A percentile compares a stretch with the other conserved stretches of the same genome.
These are phyloP conservation scores for Bovichtus variegatus DNA, from an alignment of 2,797 vertebrate genomes.

Conservation along the genomic window DNA sequence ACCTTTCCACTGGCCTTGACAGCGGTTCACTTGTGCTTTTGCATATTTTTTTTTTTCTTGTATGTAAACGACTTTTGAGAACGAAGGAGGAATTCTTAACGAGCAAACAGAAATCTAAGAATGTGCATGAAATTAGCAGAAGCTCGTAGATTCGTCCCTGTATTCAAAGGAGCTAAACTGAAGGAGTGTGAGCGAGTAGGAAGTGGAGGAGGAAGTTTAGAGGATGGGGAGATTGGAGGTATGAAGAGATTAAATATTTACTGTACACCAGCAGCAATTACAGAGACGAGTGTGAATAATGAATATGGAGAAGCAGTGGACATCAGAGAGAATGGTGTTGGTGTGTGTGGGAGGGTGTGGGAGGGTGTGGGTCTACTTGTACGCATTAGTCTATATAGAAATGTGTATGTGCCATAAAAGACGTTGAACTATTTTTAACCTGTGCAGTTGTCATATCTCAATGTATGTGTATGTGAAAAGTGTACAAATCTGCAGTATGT, in stretches of 20 bases:
- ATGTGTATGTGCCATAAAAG: not conserved
- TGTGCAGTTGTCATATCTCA: not conserved
- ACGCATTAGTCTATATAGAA: not conserved
- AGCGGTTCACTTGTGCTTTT: too few species aligned
- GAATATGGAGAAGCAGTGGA: conserved; percentile 9
- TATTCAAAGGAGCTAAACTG: not conserved
- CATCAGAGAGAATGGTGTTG: not conserved
- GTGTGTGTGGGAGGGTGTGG: conserved; percentile 5
- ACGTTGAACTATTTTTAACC: conserved; percentile 1
- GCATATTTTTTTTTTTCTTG: too few species aligned
- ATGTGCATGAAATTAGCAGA: not conserved
- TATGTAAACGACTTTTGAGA: too few species aligned
- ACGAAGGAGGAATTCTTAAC: too few species aligned
- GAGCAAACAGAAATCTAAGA: not conserved
- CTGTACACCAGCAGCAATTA: conserved; percentile 25
- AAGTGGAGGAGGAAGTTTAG: not conserved
- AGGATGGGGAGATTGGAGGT: not conserved
- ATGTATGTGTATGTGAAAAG: too few species aligned
- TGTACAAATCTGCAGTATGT: not conserved
- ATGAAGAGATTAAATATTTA: conserved; percentile 23
- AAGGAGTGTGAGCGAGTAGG: not conserved
- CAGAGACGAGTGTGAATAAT: conserved; percentile 28
- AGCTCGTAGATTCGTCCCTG: not conserved
- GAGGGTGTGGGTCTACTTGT: not conserved
- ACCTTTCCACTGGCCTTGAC: too few species aligned